These are phyloP conservation scores for Helogale parvula DNA, from an alignment of 2,113 vertebrate genomes.

Conservation along the genomic window DNA sequence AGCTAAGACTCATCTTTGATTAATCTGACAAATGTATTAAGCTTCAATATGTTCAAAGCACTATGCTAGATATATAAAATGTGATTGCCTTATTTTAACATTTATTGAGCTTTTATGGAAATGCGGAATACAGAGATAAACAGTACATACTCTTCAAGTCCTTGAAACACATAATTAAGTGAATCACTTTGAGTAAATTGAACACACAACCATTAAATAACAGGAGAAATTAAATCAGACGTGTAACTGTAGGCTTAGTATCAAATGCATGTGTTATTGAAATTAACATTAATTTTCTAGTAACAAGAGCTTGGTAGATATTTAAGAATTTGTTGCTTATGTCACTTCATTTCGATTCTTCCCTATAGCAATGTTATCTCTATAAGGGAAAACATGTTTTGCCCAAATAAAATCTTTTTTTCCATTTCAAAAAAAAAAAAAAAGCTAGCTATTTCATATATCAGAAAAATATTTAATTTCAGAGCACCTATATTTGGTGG, in stretches of 20 bases:
- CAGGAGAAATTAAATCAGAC: conserved; percentile 23
- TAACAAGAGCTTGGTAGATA: not conserved
- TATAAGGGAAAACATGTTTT: not conserved
- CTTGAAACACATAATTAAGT: conserved; percentile 4
- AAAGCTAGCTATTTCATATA: not conserved
- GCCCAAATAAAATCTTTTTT: not conserved
- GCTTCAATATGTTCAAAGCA: not conserved
- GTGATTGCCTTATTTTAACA: not conserved
- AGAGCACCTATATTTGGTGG: not conserved
- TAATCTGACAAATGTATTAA: not conserved
- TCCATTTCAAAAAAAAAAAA: not conserved
- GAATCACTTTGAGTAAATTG: not conserved
- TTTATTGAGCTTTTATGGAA: not conserved
- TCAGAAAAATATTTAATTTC: not conserved
- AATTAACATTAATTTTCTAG: conserved; percentile 23
- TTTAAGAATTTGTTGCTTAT: not conserved
- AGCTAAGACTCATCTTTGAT: not conserved
- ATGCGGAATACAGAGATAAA: not conserved
- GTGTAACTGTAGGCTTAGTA: not conserved
- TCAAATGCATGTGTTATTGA: not conserved
- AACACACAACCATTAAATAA: not conserved
- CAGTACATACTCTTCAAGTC: not conserved
- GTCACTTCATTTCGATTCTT: not conserved
- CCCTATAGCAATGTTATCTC: not conserved
- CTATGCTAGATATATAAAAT: not conserved